Evolutionary conservation across 2,113 vertebrate species (phyloP).

Genomic region (Oryzias melastigma): DNA sequence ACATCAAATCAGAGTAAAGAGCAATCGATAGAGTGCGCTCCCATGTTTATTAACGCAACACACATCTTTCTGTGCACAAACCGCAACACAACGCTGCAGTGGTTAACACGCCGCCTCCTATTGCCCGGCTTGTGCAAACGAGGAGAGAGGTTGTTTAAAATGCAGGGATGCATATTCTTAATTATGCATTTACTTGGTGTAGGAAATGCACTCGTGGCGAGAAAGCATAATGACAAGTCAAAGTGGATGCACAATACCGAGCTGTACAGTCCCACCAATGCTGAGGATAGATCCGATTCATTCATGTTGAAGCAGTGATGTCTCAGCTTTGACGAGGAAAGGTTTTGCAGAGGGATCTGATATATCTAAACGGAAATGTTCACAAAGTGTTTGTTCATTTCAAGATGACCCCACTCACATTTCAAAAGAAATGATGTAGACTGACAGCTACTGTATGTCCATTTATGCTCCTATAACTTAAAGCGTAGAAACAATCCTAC

Average conservation of each 20-base stretch:
- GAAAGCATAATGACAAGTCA: slow-evolving; percentile 48
- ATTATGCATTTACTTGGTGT: slow-evolving; percentile 57
- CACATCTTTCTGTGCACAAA: slow-evolving; percentile 32
- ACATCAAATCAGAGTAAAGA: slow-evolving; percentile 62
- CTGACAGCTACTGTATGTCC: too few species aligned
- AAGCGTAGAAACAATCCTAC: too few species aligned
- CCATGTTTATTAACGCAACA: slow-evolving; percentile 63
- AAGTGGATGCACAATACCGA: slow-evolving; percentile 42
- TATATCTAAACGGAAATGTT: slow-evolving; percentile 24
- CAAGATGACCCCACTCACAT: too few species aligned
- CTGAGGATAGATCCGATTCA: slow-evolving; percentile 21
- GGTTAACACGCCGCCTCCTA: slow-evolving; percentile 6
- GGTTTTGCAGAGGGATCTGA: slow-evolving; percentile 38
- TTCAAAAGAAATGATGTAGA: too few species aligned
- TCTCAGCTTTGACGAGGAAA: slow-evolving; percentile 23
- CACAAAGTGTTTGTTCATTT: slow-evolving; percentile 30
- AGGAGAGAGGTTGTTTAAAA: slow-evolving; percentile 33
- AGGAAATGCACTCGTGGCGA: slow-evolving; percentile 35
- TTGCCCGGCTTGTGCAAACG: slow-evolving; percentile 12
- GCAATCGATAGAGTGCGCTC: slow-evolving; percentile 55
- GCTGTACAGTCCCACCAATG: slow-evolving; percentile 36
- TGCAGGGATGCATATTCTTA: slow-evolving; percentile 54
- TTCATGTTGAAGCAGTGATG: slow-evolving; percentile 24
- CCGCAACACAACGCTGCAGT: slow-evolving; percentile 29
- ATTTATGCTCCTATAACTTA: too few species aligned